Evolutionary conservation across 2,888 invertebrate species (phyloP).

Genomic region (Sinohyriopsis cumingii): DNA sequence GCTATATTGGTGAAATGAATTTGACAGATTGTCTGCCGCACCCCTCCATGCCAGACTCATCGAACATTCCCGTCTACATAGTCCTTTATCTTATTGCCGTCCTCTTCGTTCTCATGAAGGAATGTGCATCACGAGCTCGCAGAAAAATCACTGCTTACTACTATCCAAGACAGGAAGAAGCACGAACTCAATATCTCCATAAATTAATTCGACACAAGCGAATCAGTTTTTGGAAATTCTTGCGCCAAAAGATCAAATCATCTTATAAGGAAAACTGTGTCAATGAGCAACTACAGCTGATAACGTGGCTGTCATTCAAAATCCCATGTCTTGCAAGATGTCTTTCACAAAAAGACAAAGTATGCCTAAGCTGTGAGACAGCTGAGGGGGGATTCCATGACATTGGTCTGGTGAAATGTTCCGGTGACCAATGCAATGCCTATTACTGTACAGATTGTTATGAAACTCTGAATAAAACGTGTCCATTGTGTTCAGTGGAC

Average conservation of each 20-base stretch:
- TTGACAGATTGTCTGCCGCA: constrained; percentile 40
- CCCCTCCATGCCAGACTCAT: too few species aligned
- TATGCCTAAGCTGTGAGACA: constrained; percentile 34
- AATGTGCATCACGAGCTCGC: too few species aligned
- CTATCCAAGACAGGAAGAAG: too few species aligned
- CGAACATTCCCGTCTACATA: too few species aligned
- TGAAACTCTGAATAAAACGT: constrained; percentile 20
- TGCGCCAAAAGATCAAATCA: constrained; percentile 35
- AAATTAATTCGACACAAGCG: constrained; percentile 41
- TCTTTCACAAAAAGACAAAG: too few species aligned
- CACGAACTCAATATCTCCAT: too few species aligned
- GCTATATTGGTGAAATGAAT: constrained; percentile 24
- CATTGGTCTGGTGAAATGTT: constrained; percentile 20
- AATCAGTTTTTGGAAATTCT: constrained; percentile 30
- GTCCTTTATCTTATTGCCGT: too few species aligned
- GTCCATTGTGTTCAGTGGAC: constrained; percentile 31
- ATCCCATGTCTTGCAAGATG: too few species aligned
- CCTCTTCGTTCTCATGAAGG: too few species aligned
- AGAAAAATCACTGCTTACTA: too few species aligned
- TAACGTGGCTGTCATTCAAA: too few species aligned
- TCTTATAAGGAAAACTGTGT: constrained; percentile 30
- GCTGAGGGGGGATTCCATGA: constrained; percentile 20
- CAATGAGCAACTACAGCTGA: constrained; percentile 27
- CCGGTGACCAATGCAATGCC: constrained; percentile 24
- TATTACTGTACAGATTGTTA: constrained; percentile 40